These are phyloP conservation scores for Pheosia gnoma DNA, from an alignment of 2,888 invertebrate species.

Conservation along the genomic window DNA sequence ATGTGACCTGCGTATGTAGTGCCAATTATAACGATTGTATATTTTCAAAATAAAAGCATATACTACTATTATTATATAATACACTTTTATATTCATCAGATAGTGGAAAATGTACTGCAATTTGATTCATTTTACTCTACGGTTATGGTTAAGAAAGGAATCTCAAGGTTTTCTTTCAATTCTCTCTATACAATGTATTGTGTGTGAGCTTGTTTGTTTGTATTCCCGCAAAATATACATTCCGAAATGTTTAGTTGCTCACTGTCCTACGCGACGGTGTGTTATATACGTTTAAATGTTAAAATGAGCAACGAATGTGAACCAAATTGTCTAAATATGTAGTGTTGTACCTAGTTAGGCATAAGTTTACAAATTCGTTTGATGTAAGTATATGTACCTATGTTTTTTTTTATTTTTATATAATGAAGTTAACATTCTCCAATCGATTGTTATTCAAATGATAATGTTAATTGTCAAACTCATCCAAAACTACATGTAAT, in stretches of 20 bases:
- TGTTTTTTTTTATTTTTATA: slow-evolving; percentile 42
- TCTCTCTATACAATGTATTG: slow-evolving; percentile 26
- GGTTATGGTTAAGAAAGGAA: slow-evolving; percentile 49
- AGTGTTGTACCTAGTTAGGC: slow-evolving; percentile 74
- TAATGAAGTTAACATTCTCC: slow-evolving; percentile 26
- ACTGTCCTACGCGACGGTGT: slow-evolving; percentile 49
- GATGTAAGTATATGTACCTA: slow-evolving; percentile 51
- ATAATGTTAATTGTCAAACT: slow-evolving; percentile 8
- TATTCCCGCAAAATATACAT: slow-evolving; percentile 65
- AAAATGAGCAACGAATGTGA: slow-evolving; percentile 81
- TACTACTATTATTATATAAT: slow-evolving; percentile 41
- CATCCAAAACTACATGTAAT: slow-evolving; percentile 8
- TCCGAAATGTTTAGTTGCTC: slow-evolving; percentile 74
- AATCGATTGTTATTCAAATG: slow-evolving; percentile 18
- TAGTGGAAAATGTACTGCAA: slow-evolving; percentile 38
- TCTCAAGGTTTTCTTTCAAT: slow-evolving; percentile 53
- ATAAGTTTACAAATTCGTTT: slow-evolving; percentile 65
- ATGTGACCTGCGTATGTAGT: slow-evolving; percentile 78
- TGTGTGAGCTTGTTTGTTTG: slow-evolving; percentile 39
- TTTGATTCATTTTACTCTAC: slow-evolving; percentile 29
- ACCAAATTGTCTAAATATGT: slow-evolving; percentile 79
- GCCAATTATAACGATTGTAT: slow-evolving; percentile 71
- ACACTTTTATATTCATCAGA: slow-evolving; percentile 48
- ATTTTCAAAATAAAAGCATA: slow-evolving; percentile 40
- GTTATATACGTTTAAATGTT: slow-evolving; percentile 53